Evolutionary conservation across 2,888 invertebrate genomes (phyloP).

Genomic region (Blomia tropicalis): DNA sequence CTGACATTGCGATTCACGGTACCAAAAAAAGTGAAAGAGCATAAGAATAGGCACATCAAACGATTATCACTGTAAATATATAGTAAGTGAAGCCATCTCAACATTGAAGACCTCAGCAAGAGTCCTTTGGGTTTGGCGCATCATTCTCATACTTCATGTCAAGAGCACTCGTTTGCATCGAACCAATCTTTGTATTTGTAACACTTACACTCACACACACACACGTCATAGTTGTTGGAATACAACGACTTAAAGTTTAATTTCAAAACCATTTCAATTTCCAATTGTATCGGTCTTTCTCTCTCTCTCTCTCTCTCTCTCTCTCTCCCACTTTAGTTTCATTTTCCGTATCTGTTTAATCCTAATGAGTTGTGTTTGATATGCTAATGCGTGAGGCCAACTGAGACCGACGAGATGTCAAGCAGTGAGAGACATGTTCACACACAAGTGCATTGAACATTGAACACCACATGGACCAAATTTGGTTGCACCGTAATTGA

Average conservation of each 20-base stretch:
- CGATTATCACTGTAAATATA: neutral
- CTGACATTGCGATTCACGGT: too few relatives aligned
- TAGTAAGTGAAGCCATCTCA: neutral
- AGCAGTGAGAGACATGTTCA: neutral
- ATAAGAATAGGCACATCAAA: neutral
- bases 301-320: constrained; percentile 8
- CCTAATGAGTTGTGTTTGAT: neutral
- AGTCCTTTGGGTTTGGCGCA: neutral
- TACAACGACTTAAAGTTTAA: too few relatives aligned
- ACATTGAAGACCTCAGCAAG: neutral
- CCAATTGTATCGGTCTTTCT: too few relatives aligned
- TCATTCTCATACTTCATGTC: too few relatives aligned
- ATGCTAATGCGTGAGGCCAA: neutral
- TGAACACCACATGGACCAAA: neutral
- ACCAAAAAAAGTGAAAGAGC: constrained; percentile 1
- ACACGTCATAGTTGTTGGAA: too few relatives aligned
- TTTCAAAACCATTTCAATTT: too few relatives aligned
- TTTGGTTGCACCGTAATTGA: neutral
- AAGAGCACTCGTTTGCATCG: too few relatives aligned
- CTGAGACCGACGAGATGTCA: neutral
- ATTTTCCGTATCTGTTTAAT: neutral
- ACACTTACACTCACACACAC: too few relatives aligned
- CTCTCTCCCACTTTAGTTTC: too few relatives aligned
- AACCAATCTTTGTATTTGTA: too few relatives aligned
- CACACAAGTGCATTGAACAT: neutral